phyloP scores from a whole-genome alignment of 1,140 invertebrate genomes.

The Ceratitis capitata region DNA sequence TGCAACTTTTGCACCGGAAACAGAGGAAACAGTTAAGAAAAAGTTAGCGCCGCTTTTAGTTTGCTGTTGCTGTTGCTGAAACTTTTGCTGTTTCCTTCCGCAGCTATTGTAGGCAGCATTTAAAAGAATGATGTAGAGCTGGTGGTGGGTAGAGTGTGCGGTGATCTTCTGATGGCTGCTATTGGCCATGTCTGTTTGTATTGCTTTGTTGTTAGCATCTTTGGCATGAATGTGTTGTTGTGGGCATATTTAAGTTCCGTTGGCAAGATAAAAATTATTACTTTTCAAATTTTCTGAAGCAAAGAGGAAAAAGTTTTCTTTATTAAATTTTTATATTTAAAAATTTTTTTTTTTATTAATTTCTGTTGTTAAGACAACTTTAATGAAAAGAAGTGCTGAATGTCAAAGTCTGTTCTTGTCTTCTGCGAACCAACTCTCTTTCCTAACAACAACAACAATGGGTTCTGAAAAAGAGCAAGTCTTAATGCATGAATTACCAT shows the following conservation, averaged over 20 bases:
- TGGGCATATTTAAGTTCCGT: conserved; percentile 19
- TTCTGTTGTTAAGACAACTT: too few species aligned
- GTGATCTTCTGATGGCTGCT: not conserved
- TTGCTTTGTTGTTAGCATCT: not conserved
- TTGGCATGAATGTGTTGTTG: not conserved
- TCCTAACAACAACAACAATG: too few species aligned
- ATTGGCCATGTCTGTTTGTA: too few species aligned
- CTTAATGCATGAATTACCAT: too few species aligned
- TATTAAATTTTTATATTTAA: not conserved
- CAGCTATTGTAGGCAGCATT: not conserved
- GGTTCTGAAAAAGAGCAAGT: too few species aligned
- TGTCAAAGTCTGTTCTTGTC: too few species aligned
- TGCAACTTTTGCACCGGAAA: conserved; percentile 15
- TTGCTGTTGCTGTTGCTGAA: conserved; percentile 10
- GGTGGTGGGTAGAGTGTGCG: too few species aligned
- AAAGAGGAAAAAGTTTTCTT: conserved; percentile 16
- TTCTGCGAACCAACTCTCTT: too few species aligned
- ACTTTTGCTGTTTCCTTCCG: conserved; percentile 32
- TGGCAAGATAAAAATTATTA: conserved; percentile 4
- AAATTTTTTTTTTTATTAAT: not conserved
- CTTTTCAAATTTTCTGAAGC: conserved; percentile 19
- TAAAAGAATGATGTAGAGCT: not conserved
- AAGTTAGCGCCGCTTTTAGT: conserved; percentile 33
- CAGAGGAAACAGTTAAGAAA: conserved; percentile 22
- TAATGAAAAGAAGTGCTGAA: too few species aligned